Conservation (phyloP, 2,113 vertebrate species). For the Perca schrenkii region DNA sequence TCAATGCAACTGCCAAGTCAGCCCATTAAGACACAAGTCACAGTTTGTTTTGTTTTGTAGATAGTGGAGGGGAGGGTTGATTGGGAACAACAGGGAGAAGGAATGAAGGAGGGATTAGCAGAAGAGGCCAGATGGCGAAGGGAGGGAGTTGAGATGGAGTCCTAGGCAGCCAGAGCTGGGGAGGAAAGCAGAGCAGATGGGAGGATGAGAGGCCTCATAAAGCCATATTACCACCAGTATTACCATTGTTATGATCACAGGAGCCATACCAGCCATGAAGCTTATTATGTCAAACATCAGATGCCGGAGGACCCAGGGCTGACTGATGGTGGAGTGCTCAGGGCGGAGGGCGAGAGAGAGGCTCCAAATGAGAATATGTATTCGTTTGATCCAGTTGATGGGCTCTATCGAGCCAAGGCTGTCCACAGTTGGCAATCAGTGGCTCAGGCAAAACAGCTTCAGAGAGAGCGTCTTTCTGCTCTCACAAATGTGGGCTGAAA, state of each 20-base stretch:
- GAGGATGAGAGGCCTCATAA: slow-evolving; percentile 79
- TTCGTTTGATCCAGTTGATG: slow-evolving; percentile 51
- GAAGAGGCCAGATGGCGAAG: slow-evolving; percentile 76
- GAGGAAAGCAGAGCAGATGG: slow-evolving; percentile 77
- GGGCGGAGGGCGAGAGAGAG: not conserved
- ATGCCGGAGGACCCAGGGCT: slow-evolving; percentile 22
- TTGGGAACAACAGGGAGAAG: slow-evolving; percentile 30
- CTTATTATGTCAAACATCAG: slow-evolving; percentile 62
- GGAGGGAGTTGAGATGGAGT: slow-evolving; percentile 64
- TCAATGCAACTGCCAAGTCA: not conserved
- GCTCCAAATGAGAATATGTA: slow-evolving; percentile 31
- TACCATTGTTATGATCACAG: slow-evolving; percentile 76
- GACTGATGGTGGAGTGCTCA: slow-evolving; percentile 9
- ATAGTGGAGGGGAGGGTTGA: slow-evolving; percentile 19
- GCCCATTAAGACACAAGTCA: not conserved
- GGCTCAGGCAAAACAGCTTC: slow-evolving; percentile 1
- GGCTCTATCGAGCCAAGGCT: slow-evolving; percentile 27
- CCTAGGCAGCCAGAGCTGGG: slow-evolving; percentile 58
- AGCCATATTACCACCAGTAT: slow-evolving; percentile 79
- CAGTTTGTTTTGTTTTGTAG: not conserved
- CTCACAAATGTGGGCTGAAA: slow-evolving; percentile 9
- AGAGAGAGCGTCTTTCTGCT: slow-evolving; percentile 9
- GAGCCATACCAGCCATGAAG: slow-evolving; percentile 68
- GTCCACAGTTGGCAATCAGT: slow-evolving; percentile 28
- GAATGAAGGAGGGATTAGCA: slow-evolving; percentile 60